Conservation (phyloP, 2,888 invertebrate species). For the Drosophila maculinotata region DNA sequence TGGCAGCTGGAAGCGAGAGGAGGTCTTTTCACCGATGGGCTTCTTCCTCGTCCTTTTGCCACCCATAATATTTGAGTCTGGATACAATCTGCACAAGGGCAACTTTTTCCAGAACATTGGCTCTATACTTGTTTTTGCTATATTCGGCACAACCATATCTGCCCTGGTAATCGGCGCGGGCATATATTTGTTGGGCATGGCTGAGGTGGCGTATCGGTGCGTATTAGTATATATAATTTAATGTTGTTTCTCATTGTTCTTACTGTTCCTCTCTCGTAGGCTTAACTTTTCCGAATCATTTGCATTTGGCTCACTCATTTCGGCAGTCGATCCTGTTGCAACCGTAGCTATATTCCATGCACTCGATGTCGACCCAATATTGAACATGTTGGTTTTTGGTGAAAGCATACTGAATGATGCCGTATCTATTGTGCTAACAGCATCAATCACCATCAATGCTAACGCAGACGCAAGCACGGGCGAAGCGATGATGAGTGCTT, state of each 20-base stretch:
- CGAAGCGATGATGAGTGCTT: constrained; percentile 94
- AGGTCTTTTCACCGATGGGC: constrained; percentile 98
- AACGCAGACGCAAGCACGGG: constrained; percentile 89
- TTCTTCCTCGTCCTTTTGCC: constrained; percentile 98
- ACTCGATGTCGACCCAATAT: constrained; percentile 97
- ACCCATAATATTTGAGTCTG: constrained; percentile 99
- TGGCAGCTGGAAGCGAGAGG: constrained; percentile 98
- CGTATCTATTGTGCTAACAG: constrained; percentile 98
- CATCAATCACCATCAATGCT: constrained; percentile 90
- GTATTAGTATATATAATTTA: constrained; percentile 14
- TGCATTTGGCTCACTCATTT: constrained; percentile 98
- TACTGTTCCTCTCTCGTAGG: constrained; percentile 86
- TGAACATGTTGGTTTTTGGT: constrained; percentile 99
- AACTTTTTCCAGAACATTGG: constrained; percentile 99
- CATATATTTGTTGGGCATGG: constrained; percentile 96
- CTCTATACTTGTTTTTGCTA: constrained; percentile 99
- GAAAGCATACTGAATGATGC: constrained; percentile 95
- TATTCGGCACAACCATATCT: constrained; percentile 98
- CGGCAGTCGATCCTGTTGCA: constrained; percentile 99
- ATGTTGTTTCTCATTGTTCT: constrained; percentile 86
- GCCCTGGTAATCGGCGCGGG: constrained; percentile 98
- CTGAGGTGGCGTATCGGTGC: constrained; percentile 93
- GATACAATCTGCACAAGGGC: constrained; percentile 99
- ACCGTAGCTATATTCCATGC: constrained; percentile 99
- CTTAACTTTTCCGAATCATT: constrained; percentile 98